These are phyloP conservation scores for Onychorhynchus coronatus DNA, from an alignment of 2,113 vertebrate genomes.

Conservation along the genomic window DNA sequence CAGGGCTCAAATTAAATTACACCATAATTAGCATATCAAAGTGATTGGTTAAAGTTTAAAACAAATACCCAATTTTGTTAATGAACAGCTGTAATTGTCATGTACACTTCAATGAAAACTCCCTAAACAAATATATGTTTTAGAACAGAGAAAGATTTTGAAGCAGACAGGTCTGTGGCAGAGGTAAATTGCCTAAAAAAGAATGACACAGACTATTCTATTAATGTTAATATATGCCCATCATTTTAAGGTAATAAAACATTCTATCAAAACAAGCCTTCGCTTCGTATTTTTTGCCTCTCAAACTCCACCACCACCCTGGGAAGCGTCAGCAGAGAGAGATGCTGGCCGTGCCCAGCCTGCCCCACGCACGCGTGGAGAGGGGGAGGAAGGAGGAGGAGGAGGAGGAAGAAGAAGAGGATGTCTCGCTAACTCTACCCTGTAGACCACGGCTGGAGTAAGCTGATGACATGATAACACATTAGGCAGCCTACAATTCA, in stretches of 20 bases:
- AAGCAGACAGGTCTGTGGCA: constrained; percentile 72
- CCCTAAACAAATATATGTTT: constrained; percentile 99
- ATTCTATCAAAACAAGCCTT: constrained; percentile 76
- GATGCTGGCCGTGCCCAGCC: background rate
- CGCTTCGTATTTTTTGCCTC: constrained; percentile 9
- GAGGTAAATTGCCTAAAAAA: constrained; percentile 75
- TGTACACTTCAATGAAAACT: constrained; percentile 95
- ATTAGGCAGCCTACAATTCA: constrained; percentile 61
- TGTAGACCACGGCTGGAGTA: constrained; percentile 7
- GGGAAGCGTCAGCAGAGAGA: background rate
- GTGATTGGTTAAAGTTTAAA: constrained; percentile 99
- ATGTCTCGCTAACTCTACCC: constrained; percentile 10
- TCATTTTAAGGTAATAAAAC: constrained; percentile 75
- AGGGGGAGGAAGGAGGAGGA: background rate
- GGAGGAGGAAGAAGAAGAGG: background rate
- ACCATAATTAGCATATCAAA: constrained; percentile 99
- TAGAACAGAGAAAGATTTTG: constrained; percentile 78
- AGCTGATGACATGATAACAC: constrained; percentile 60
- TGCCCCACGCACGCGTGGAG: background rate
- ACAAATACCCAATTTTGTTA: constrained; percentile 99
- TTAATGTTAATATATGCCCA: constrained; percentile 77
- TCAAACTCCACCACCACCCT: background rate
- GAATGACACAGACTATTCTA: constrained; percentile 74
- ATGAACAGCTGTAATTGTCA: constrained; percentile 99
- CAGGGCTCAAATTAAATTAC: constrained; percentile 99